Conservation (phyloP, 2,888 invertebrate species). For the Pyralis farinalis region DNA sequence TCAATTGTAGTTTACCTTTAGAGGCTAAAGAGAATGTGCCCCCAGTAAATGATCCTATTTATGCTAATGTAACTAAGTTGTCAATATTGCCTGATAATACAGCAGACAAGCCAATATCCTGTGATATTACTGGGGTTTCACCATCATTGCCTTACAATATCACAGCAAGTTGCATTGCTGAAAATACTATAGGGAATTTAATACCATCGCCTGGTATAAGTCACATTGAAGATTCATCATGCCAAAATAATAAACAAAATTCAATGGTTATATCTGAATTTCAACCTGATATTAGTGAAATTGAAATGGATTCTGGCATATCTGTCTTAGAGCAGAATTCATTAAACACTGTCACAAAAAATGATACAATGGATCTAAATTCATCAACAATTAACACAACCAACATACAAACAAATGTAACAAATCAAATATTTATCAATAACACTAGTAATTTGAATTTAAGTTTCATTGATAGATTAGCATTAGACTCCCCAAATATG, state of each 20-base stretch:
- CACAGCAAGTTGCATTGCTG: no score
- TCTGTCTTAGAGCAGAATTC: slow-evolving; percentile 56
- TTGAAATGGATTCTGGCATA: slow-evolving; percentile 48
- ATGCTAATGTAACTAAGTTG: slow-evolving; percentile 42
- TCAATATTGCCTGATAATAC: slow-evolving; percentile 9
- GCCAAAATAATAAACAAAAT: not conserved
- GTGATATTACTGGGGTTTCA: no score
- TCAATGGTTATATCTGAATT: slow-evolving; percentile 13
- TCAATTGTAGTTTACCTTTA: slow-evolving; percentile 13
- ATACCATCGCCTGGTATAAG: no score
- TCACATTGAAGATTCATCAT: not conserved
- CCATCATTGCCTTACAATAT: no score
- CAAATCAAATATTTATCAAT: slow-evolving; percentile 59
- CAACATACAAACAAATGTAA: slow-evolving; percentile 53
- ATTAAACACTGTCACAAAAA: slow-evolving; percentile 26
- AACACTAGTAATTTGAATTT: slow-evolving; percentile 58
- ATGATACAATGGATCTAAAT: slow-evolving; percentile 22
- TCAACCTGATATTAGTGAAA: slow-evolving; percentile 23
- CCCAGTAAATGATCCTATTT: slow-evolving; percentile 40
- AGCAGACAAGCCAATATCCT: slow-evolving; percentile 12
- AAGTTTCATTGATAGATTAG: slow-evolving; percentile 71
- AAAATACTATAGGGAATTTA: no score
- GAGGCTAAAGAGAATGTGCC: slow-evolving; percentile 15
- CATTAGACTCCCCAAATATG: slow-evolving; percentile 56
- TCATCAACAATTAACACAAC: slow-evolving; percentile 36